Base-by-base conservation (phyloP, 2,113 vertebrate species). In the Larimichthys crocea region DNA sequence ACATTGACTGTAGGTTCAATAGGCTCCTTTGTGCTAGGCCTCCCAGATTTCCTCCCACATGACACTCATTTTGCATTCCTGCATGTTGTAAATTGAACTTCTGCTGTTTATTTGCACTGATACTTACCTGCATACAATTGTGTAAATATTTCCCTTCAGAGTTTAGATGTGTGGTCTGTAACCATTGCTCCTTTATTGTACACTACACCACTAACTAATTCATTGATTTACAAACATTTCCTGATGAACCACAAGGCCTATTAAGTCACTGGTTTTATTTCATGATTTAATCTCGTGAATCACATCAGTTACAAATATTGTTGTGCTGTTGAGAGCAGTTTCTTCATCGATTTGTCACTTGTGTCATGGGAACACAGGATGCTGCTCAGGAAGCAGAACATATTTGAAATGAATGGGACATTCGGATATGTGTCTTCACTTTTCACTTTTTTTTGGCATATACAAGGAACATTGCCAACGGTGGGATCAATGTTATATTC, bases 401-500 rank as follows among this genome's bases (percentile, higher is more conserved):
- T 63, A 35, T 24, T 24, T 3, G 35, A 20, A 24, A 74, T 3
- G 1, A 40, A 15, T 26, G 56, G 44, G 6, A 66, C 59, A 55
- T 48, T 35, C 5, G 5, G 63, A 63, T 59, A 8, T 42, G 11
- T 35, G 8, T 66, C 20, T 26, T 52, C 12, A 50, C 5, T 26
- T n/a, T 49, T 35, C 52, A 49, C 0, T 26, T 31, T 2, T 26
- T 59, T n/a, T 61, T 61, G 15, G 24, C 56, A 56, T 59, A 22
- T 57, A 19, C 20, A 29, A 75, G 61, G 71, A 11, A n/a, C 46
- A 61, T 14, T 72, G 9, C 48, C 35, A 68, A 40, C 72, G 59
- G 29, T 3, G 3, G 22, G 66, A 63, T 46, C n/a, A 57, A 24
- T 76, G 14, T 69, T 76, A 77, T 40, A 57, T 63, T 70, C 20